Conservation (phyloP, 2,888 invertebrate species). For the Octonoba sinensis region DNA sequence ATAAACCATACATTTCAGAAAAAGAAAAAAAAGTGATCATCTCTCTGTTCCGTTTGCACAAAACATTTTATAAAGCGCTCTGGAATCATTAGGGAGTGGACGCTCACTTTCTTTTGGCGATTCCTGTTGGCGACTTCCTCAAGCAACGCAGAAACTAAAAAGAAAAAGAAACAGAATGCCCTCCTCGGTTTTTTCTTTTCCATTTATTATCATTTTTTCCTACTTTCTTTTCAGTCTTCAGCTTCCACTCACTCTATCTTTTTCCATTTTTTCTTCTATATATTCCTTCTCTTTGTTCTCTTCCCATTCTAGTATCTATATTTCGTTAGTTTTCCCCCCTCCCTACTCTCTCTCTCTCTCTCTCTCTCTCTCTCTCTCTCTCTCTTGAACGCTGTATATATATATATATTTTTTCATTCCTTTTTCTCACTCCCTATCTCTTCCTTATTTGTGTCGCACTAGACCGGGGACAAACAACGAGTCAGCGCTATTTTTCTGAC, state of each 20-base stretch:
- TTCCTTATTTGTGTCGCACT: constrained; percentile 36
- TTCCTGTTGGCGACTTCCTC: constrained; percentile 28
- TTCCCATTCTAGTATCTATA: constrained; percentile 21
- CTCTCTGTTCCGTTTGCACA: no score
- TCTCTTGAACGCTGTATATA: constrained; percentile 6
- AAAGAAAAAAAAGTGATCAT: no score
- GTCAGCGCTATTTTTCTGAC: constrained; percentile 45
- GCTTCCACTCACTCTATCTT: constrained; percentile 28
- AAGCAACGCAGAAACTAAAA: constrained; percentile 15
- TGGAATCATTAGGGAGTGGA: no score
- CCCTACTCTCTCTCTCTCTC: constrained; percentile 1
- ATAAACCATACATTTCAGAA: no score
- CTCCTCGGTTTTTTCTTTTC: constrained; percentile 32
- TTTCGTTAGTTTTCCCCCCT: constrained; percentile 32
- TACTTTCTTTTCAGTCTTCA: constrained; percentile 30
- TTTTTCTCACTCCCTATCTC: constrained; percentile 8
- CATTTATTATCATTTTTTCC: constrained; percentile 53
- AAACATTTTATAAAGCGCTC: no score
- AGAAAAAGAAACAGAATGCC: constrained; percentile 28
- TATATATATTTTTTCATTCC: constrained; percentile 18
- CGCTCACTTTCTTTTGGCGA: constrained; percentile 25
- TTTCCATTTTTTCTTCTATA: constrained; percentile 20
- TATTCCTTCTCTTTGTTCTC: constrained; percentile 24
- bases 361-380: constrained; percentile 15
- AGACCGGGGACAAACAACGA: constrained; percentile 35